Evolutionary conservation across 2,797 vertebrate genomes (phyloP).

Genomic region (Channa striata): DNA sequence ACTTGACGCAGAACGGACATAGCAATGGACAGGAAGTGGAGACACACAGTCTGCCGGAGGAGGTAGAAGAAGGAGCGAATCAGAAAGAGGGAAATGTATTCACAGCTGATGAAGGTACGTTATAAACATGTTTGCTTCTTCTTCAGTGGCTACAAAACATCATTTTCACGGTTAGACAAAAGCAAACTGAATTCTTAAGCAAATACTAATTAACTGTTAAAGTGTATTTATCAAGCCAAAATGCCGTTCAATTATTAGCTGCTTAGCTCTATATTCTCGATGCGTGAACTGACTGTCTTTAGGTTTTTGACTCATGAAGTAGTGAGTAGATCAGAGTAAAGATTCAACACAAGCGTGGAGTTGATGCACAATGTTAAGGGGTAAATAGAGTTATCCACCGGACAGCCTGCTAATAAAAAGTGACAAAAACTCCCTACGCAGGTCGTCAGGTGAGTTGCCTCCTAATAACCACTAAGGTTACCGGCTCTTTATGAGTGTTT

Average conservation of each 20-base stretch:
- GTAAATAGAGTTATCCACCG: neutral
- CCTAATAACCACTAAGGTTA: constrained; percentile 3
- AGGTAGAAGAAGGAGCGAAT: constrained; percentile 42
- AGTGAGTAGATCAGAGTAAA: no score
- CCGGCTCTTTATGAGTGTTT: neutral
- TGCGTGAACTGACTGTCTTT: neutral
- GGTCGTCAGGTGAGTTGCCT: neutral
- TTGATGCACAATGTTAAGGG: no score
- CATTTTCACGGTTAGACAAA: no score
- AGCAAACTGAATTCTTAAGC: neutral
- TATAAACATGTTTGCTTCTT: neutral
- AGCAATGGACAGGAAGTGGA: constrained; percentile 45
- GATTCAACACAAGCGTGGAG: no score
- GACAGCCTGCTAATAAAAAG: neutral
- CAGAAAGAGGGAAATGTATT: constrained; percentile 44
- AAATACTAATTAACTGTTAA: neutral
- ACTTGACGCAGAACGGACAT: constrained; percentile 35
- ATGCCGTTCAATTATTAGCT: neutral
- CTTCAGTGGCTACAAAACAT: neutral
- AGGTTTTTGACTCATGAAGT: neutral
- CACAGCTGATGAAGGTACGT: constrained; percentile 37
- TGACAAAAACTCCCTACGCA: neutral
- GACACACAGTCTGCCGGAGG: constrained; percentile 18
- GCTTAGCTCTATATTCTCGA: neutral
- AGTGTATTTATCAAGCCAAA: neutral